These are phyloP conservation scores for Condylura cristata DNA, from an alignment of 2,113 vertebrate species.

Conservation along the genomic window DNA sequence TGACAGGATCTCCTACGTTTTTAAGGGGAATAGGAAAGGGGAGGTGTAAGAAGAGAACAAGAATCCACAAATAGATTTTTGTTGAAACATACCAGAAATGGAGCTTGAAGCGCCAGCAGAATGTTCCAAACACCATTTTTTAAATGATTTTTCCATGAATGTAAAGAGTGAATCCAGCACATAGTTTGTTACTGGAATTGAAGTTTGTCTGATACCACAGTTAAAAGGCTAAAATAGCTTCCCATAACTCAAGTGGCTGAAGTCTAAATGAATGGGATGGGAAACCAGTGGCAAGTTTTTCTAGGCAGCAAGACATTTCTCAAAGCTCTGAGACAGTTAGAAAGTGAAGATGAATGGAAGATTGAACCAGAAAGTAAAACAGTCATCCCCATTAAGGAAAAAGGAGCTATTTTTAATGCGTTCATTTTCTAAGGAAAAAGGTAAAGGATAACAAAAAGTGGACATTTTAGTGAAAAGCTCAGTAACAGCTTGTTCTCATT, in stretches of 20 bases:
- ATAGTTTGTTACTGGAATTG: slow-evolving; percentile 76
- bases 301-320: slow-evolving; percentile 69
- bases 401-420: slow-evolving; percentile 55
- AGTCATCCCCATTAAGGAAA: slow-evolving; percentile 57
- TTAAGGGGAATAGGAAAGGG: slow-evolving; percentile 1
- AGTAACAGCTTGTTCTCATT: slow-evolving; percentile 75
- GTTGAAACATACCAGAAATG: slow-evolving; percentile 68
- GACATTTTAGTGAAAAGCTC: slow-evolving; percentile 72
- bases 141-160: slow-evolving; percentile 80
- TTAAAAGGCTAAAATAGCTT: slow-evolving; percentile 69
- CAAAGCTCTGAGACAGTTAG: slow-evolving; percentile 70
- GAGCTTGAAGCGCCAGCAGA: slow-evolving; percentile 73
- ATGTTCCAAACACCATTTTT: slow-evolving; percentile 76
- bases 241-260: slow-evolving; percentile 69
- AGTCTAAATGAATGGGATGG: slow-evolving; percentile 59
- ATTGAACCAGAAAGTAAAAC: slow-evolving; percentile 68
- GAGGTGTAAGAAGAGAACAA: slow-evolving; percentile 49
- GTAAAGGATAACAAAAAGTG: slow-evolving; percentile 53
- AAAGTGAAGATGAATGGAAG: slow-evolving; percentile 77
- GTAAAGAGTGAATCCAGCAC: slow-evolving; percentile 65
- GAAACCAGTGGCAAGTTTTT: slow-evolving; percentile 56
- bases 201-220: slow-evolving; percentile 70
- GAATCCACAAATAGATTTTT: slow-evolving; percentile 66
- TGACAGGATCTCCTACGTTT: slow-evolving; percentile 61
- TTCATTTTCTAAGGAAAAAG: slow-evolving; percentile 59